Evolutionary conservation across 2,888 invertebrate species (phyloP).

Genomic region (Ophion ventricosus): DNA sequence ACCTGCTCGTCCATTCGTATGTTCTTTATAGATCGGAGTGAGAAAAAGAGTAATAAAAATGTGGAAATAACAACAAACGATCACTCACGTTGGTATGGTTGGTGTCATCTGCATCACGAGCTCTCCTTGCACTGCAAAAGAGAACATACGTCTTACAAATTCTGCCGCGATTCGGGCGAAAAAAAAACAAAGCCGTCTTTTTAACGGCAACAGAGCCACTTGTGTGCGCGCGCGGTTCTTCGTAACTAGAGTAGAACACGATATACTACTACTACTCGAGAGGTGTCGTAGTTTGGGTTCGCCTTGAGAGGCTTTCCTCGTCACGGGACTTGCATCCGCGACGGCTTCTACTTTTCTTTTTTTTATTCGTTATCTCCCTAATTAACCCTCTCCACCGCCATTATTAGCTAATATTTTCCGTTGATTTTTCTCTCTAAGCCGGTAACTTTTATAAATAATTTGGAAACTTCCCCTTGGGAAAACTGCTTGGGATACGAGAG

Average conservation of each 20-base stretch:
- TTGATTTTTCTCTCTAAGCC: background rate
- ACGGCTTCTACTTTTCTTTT: slow-evolving; percentile 1
- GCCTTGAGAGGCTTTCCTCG: slow-evolving; percentile 40
- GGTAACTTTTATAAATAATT: background rate
- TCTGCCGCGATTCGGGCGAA: background rate
- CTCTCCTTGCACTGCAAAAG: slow-evolving; percentile 88
- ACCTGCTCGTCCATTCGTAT: slow-evolving; percentile 71
- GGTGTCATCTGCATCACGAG: slow-evolving; percentile 85
- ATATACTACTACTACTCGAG: slow-evolving; percentile 19
- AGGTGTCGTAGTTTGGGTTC: slow-evolving; percentile 67
- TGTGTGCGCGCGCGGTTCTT: slow-evolving; percentile 28
- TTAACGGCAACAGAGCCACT: background rate
- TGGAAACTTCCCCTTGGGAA: background rate
- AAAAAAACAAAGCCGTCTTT: background rate
- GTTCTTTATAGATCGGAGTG: slow-evolving; percentile 38
- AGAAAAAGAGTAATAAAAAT: background rate
- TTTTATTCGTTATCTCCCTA: slow-evolving; percentile 1
- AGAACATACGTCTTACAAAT: slow-evolving; percentile 71
- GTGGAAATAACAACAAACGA: slow-evolving; percentile 4
- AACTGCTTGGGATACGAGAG: background rate
- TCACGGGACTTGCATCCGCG: slow-evolving; percentile 41
- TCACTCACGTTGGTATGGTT: slow-evolving; percentile 81
- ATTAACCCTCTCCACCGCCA: background rate
- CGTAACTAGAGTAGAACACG: slow-evolving; percentile 73
- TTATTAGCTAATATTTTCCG: background rate